Base-by-base conservation (phyloP, 2,888 invertebrate genomes). In the Glaucopsyche alexis region DNA sequence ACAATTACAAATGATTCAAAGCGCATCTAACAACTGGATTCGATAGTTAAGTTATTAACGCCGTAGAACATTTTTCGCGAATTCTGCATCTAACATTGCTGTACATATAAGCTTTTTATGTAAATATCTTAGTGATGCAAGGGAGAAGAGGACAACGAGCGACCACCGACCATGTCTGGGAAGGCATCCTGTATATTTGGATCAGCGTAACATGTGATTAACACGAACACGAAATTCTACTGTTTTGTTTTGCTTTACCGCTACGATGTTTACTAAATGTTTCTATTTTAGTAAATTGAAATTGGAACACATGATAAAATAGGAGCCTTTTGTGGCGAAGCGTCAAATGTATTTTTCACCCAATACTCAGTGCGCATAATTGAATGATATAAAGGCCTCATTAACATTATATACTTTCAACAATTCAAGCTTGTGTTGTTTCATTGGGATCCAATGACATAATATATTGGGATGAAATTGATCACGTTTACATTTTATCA, bases 201-300 rank as follows among this genome's bases (percentile, higher is more conserved):
- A 85, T 82, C 87, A 88, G 85, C 85, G 88, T 87, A 87, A 91
- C 88, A 87, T 91, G 92, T 92, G 87, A 91, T 91, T 92, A 92
- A 91, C 92, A 91, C 85, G 85, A 85, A 89, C 89, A 89, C 87
- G 83, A 88, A 87, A 87, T 85, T 83, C 83, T 81, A 87, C 85
- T 89, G 90, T 91, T 91, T 90, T 91, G 91, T 90, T 91, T 91
- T 90, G 91, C 91, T 91, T 89, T 89, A 91, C 91, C 91, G 91
- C 91, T 92, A 91, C 92, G 92, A 92, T 90, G 91, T 91, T 87
- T 87, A 90, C 88, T 91, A 89, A 91, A 87, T 85, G 83, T 84
- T 87, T 72, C 80, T 83, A 81, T 84, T 82, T 81, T 82, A 84
- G 84, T 85, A 82, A 84, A 85, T 82, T 83, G 86, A 85, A 82